These are phyloP conservation scores for Drosophila neotestacea DNA, from an alignment of 2,888 invertebrate genomes.

Conservation along the genomic window DNA sequence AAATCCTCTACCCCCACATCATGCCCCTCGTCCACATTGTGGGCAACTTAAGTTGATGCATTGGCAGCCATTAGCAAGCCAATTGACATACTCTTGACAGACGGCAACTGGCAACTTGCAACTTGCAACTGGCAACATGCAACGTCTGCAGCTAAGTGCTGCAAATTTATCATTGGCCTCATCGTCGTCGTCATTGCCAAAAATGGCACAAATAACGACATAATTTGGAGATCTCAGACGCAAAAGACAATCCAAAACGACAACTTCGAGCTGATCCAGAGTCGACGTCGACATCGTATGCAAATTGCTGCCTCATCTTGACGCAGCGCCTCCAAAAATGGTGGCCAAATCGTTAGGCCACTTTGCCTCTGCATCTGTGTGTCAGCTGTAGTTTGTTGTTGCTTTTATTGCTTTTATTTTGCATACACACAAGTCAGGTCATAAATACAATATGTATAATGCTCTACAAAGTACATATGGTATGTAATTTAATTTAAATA, in stretches of 20 bases:
- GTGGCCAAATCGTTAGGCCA: conserved; percentile 72
- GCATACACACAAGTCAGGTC: background rate
- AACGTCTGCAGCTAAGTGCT: conserved; percentile 68
- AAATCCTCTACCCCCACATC: background rate
- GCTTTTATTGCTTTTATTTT: background rate
- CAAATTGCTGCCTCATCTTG: conserved; percentile 61
- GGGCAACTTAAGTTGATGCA: conserved; percentile 58
- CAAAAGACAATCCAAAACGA: conserved; percentile 21
- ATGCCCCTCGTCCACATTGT: background rate
- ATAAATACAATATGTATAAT: conserved; percentile 12
- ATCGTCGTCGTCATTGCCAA: conserved; percentile 71
- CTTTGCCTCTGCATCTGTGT: conserved; percentile 40
- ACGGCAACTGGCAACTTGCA: conserved; percentile 42
- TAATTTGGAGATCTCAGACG: conserved; percentile 76
- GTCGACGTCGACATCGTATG: conserved; percentile 46
- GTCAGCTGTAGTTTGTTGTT: conserved; percentile 16
- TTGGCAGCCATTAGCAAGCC: conserved; percentile 78
- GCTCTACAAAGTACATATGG: conserved; percentile 2
- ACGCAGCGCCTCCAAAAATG: conserved; percentile 67
- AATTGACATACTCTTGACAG: conserved; percentile 77
- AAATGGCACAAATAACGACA: conserved; percentile 83
- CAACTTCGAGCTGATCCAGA: conserved; percentile 9
- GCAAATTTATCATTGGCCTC: conserved; percentile 70
- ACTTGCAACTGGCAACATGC: conserved; percentile 34
- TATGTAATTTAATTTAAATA: background rate